Evolutionary conservation across 2,888 invertebrate species (phyloP).

Genomic region (Kryphioiulus occultus): DNA sequence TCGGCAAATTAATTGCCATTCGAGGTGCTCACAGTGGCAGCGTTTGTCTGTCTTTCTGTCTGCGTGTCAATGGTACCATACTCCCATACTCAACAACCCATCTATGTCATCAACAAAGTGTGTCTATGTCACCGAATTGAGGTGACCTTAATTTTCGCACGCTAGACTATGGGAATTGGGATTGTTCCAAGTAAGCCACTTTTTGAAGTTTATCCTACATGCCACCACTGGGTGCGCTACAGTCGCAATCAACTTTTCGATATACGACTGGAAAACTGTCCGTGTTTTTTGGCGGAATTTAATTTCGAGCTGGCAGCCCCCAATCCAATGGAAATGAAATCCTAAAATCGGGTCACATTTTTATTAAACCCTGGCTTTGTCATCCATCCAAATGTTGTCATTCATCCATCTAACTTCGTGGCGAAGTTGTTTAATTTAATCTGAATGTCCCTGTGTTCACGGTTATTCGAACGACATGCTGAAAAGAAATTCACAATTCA

Average conservation of each 20-base stretch:
- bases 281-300: not conserved
- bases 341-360: not conserved
- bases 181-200: constrained; percentile 11
- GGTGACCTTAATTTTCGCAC: constrained; percentile 10
- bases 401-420: too few species aligned
- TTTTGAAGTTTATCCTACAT: not conserved
- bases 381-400: not conserved
- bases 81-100: not conserved
- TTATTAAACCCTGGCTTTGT: not conserved
- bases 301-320: not conserved
- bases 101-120: too few species aligned
- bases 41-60: not conserved
- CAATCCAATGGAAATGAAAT: not conserved
- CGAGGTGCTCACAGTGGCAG: not conserved
- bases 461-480: too few species aligned
- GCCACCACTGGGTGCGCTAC: not conserved
- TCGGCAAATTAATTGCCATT: not conserved
- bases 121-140: constrained; percentile 30
- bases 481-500: too few species aligned
- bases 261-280: not conserved
- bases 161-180: not conserved
- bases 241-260: not conserved
- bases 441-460: too few species aligned
- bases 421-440: too few species aligned
- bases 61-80: not conserved